Evolutionary conservation across 2,888 invertebrate species (phyloP), one percentile per base, ranked within the genome.

Genomic region (Teleogryllus oceanicus): DNA sequence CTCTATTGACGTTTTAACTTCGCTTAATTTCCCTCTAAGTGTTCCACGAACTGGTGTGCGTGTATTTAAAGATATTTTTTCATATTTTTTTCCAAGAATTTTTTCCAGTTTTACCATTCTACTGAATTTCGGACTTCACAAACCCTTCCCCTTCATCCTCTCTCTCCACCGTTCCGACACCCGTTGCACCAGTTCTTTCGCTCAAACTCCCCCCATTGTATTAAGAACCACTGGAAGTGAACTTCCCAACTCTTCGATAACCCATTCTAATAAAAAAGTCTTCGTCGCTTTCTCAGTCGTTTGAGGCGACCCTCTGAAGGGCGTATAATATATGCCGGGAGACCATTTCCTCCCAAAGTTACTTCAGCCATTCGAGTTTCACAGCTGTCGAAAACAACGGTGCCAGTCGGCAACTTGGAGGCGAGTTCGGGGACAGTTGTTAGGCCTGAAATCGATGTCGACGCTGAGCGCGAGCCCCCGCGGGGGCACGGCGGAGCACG

Each of bases 281-380:
- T 62, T 62, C 62, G 62, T 62, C 62, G 62, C 62, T 62, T n/a
- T 13, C 62, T 62, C 62, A 18, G 62, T 13, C 62, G 62, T 62
- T 62, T 62, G 37, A 37, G 37, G 37, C 37, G 37, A 37, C 37
- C 37, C 37, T 37, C 37, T 37, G 62, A 62, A 62, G 62, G 37
- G 62, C 62, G 62, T 62, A 62, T 62, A 62, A 62, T 62, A 62
- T 37, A 37, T 62, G 13, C 62, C n/a, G 16, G 62, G 62, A 62
- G 62, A 62, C 62, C 62, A 62, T 62, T 62, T 62, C 62, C 62
- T 62, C 16, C n/a, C 62, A n/a, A 62, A 62, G 62, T 62, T 62
- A 62, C 62, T 62, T 62, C 16, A 62, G n/a, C 62, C 62, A 62
- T 62, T 62, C 62, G 62, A 18, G 62, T 62, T 62, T 62, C 62